Percentiles rank a stretch among this genome's conserved stretches.
Conservation (phyloP, 2,113 vertebrate genomes). For the Gallinago jamesoni region DNA sequence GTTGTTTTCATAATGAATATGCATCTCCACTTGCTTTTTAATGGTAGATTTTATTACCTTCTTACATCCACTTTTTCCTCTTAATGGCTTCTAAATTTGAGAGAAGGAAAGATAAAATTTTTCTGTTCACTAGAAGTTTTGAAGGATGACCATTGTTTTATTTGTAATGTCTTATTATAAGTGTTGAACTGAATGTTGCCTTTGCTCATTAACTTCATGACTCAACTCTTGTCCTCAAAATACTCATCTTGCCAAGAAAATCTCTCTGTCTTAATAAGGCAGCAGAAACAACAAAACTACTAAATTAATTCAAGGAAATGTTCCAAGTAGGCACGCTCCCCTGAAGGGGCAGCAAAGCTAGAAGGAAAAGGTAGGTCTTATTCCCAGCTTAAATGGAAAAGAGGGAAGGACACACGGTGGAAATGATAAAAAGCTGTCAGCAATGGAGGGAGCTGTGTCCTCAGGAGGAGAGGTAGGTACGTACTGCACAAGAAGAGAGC, state of each 20-base stretch:
- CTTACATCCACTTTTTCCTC: not conserved
- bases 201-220: not conserved
- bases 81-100: not conserved
- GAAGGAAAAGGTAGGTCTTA: not conserved
- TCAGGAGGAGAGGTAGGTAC: not conserved
- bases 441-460: not conserved
- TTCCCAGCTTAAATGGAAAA: not conserved
- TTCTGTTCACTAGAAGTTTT: not conserved
- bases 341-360: not conserved
- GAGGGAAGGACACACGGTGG: not conserved
- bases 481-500: not conserved
- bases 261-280: not conserved
- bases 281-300: not conserved
- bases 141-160: not conserved
- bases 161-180: not conserved
- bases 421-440: not conserved
- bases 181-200: not conserved
- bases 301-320: not conserved
- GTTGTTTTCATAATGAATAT: not conserved
- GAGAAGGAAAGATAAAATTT: not conserved
- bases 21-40: not conserved
- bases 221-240: not conserved
- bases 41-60: not conserved
- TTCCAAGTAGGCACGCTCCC: not conserved
- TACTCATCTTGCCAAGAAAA: not conserved